Evolutionary conservation across 2,113 vertebrate species (phyloP).

Genomic region (Parus major): DNA sequence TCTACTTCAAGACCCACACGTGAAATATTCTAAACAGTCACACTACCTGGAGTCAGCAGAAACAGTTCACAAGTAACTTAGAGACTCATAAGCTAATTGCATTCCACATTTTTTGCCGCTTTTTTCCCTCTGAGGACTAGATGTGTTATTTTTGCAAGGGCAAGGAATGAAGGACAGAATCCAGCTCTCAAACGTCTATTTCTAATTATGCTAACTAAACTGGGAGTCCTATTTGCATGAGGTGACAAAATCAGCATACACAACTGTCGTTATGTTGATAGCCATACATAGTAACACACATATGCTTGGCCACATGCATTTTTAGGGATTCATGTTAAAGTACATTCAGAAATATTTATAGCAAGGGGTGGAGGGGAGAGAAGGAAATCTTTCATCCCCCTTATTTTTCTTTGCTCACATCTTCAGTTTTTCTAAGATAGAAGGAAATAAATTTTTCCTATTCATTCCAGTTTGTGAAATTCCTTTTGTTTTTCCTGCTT

Average conservation of each 20-base stretch:
- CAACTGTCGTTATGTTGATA: slow-evolving; percentile 5
- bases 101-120: not conserved
- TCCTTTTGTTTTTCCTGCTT: not conserved
- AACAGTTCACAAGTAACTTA: not conserved
- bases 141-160: slow-evolving; percentile 10
- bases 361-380: rapidly evolving
- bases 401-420: not conserved
- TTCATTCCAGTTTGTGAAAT: not conserved
- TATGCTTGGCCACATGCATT: not conserved
- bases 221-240: slow-evolving; percentile 33
- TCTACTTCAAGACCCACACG: not conserved
- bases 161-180: not conserved
- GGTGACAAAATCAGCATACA: slow-evolving; percentile 29
- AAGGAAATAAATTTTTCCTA: not conserved
- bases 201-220: slow-evolving; percentile 37
- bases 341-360: not conserved
- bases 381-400: not conserved
- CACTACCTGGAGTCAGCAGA: not conserved
- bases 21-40: not conserved
- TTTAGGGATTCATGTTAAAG: slow-evolving; percentile 13
- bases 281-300: slow-evolving; percentile 7
- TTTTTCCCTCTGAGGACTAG: not conserved
- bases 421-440: not conserved
- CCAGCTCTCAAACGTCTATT: not conserved
- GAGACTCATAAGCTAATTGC: not conserved